These are phyloP conservation scores for Spisula solida DNA, from an alignment of 2,888 invertebrate species.

Conservation along the genomic window DNA sequence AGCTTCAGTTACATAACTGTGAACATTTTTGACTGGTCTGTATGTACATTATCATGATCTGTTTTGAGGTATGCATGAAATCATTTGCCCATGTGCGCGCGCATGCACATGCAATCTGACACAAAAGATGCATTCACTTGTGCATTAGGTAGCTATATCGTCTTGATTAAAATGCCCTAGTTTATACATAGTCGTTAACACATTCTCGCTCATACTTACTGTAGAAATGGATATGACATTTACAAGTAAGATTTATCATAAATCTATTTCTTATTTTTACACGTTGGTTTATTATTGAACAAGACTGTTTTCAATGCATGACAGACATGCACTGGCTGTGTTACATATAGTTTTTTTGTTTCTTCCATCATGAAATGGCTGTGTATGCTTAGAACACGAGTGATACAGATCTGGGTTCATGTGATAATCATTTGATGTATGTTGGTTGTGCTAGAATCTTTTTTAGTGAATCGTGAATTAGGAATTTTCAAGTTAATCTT, in stretches of 20 bases:
- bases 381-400: neutral
- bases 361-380: neutral
- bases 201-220: neutral
- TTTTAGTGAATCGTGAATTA: no score
- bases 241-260: neutral
- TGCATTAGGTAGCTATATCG: conserved; percentile 27
- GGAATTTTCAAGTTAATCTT: no score
- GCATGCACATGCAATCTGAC: conserved; percentile 37
- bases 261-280: neutral
- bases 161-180: conserved; percentile 28
- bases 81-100: conserved; percentile 47
- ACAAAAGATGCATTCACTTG: conserved; percentile 37
- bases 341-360: neutral
- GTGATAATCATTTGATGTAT: neutral
- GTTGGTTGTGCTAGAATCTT: neutral
- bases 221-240: conserved; percentile 15
- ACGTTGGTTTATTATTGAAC: neutral
- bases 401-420: neutral
- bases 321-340: neutral
- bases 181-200: conserved; percentile 13
- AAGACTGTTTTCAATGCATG: neutral
- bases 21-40: neutral
- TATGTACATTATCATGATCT: conserved; percentile 21
- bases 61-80: conserved; percentile 29
- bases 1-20: conserved; percentile 7